Evolutionary conservation across 1,140 invertebrate species (phyloP).

Genomic region (Drosophila guanche): DNA sequence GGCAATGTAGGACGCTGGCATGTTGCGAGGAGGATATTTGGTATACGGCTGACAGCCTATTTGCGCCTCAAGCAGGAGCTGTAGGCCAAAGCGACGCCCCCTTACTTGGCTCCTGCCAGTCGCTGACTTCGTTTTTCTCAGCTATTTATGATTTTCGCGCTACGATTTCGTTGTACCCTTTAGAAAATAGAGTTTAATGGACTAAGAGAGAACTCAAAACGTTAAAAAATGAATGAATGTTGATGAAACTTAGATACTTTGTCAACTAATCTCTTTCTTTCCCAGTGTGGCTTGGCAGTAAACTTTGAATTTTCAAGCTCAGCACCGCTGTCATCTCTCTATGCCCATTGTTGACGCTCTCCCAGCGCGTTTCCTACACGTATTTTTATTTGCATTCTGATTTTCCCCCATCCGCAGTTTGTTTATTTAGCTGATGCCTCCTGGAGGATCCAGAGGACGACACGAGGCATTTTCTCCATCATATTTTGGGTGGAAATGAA

Average conservation of each 20-base stretch:
- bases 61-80: conserved; percentile 57
- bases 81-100: conserved; percentile 10
- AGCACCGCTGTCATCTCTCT: no score
- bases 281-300: neutral
- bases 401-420: conserved; percentile 68
- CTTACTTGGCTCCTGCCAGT: conserved; percentile 65
- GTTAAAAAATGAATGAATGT: no score
- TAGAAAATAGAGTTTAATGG: neutral
- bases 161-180: conserved; percentile 47
- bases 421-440: conserved; percentile 57
- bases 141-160: conserved; percentile 75
- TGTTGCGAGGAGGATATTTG: conserved; percentile 17
- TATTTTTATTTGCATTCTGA: conserved; percentile 77
- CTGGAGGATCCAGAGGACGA: conserved; percentile 1
- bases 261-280: no score
- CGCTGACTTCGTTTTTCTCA: conserved; percentile 60
- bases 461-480: conserved; percentile 7
- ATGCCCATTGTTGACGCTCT: neutral
- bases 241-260: no score
- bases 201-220: neutral
- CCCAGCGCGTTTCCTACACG: conserved; percentile 3
- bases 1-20: neutral
- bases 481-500: conserved; percentile 11
- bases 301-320: neutral
- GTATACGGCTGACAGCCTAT: conserved; percentile 73